Evolutionary conservation across 2,797 vertebrate genomes (phyloP).

Genomic region (Cynodonichthys magdalenae): DNA sequence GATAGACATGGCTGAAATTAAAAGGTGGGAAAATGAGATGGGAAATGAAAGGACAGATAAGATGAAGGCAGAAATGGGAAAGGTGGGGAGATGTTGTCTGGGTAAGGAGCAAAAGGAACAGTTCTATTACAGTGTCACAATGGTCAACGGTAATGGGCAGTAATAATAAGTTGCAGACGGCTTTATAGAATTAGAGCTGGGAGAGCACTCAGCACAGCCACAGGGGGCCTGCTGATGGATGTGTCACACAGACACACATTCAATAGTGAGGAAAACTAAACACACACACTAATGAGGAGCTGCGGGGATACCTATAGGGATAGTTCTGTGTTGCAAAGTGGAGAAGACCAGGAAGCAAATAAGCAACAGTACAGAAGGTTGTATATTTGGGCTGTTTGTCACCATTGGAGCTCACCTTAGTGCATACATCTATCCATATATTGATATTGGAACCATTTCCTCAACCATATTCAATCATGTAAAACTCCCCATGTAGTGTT

Average conservation of each 20-base stretch:
- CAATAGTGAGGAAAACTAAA: conserved; percentile 27
- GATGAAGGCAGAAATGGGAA: conserved; percentile 5
- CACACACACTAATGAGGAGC: conserved; percentile 55
- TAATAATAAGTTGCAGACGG: conserved; percentile 68
- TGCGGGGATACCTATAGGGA: conserved; percentile 36
- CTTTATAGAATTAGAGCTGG: conserved; percentile 57
- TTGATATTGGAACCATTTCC: neutral
- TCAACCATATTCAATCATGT: neutral
- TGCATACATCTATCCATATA: neutral
- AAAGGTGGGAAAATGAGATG: conserved; percentile 25
- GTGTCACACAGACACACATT: conserved; percentile 33
- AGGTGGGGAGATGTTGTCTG: neutral
- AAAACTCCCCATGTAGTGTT: neutral
- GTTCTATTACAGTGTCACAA: conserved; percentile 58
- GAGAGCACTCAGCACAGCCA: conserved; percentile 59
- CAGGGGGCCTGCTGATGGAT: conserved; percentile 57
- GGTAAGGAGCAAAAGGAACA: conserved; percentile 32
- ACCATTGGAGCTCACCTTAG: neutral
- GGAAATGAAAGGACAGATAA: conserved; percentile 4
- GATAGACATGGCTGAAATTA: conserved; percentile 30
- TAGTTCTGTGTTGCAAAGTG: conserved; percentile 6
- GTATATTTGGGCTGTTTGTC: conserved; percentile 12
- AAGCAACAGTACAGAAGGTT: conserved; percentile 11
- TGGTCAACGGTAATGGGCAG: conserved; percentile 57
- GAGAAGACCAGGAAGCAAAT: conserved; percentile 17